These are phyloP conservation scores for Dreissena polymorpha DNA, from an alignment of 1,140 invertebrate genomes.

Conservation along the genomic window DNA sequence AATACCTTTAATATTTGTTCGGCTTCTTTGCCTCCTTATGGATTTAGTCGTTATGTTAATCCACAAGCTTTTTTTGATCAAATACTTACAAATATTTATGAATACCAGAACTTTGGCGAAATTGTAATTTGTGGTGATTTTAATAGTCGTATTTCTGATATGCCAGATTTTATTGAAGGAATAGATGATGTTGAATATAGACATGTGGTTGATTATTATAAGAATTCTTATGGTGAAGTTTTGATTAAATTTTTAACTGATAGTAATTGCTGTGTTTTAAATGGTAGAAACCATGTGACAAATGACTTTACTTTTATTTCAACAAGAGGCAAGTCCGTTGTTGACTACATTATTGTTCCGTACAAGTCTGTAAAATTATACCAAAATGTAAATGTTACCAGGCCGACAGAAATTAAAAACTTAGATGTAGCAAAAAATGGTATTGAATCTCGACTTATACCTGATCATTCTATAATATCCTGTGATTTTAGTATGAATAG, in stretches of 20 bases:
- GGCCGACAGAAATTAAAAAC: background rate
- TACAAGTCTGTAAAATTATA: background rate
- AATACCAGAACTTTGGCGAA: conserved; percentile 1
- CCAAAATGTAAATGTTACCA: background rate
- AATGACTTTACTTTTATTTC: conserved; percentile 20
- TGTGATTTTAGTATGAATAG: background rate
- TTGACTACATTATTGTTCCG: conserved; percentile 18
- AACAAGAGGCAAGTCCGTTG: conserved; percentile 5
- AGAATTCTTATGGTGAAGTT: conserved; percentile 8
- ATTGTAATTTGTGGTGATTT: background rate
- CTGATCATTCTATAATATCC: conserved; percentile 6
- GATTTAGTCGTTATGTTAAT: conserved; percentile 11
- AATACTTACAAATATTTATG: conserved; percentile 6
- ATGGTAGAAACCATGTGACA: background rate
- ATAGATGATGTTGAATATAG: background rate
- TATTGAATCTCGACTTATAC: conserved; percentile 6
- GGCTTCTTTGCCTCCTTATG: background rate
- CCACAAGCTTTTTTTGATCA: conserved; percentile 7
- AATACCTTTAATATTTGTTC: background rate
- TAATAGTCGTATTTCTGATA: background rate
- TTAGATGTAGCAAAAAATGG: background rate
- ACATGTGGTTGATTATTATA: conserved; percentile 5
- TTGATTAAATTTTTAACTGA: conserved; percentile 17
- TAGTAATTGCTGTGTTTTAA: conserved; percentile 3
- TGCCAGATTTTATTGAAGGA: conserved; percentile 20